Conservation (phyloP, 1,140 invertebrate genomes). For the Drosophila chauvacae region DNA sequence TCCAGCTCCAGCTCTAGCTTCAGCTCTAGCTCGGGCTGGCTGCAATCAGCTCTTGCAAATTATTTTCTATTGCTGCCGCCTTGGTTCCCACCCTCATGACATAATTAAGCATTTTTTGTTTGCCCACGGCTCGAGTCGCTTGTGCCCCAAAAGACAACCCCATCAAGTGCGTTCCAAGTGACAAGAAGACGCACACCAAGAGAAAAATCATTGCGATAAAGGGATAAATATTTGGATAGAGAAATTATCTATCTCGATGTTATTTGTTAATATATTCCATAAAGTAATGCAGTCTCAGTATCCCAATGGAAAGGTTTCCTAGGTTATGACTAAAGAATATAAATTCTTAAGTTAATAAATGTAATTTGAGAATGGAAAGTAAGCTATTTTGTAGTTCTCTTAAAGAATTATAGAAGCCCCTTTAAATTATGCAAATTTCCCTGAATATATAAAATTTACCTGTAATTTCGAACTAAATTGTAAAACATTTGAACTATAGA, state of each 20-base stretch:
- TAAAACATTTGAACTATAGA: too few species aligned
- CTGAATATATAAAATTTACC: too few species aligned
- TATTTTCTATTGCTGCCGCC: constrained; percentile 48
- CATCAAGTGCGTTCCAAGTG: constrained; percentile 57
- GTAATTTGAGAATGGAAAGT: too few species aligned
- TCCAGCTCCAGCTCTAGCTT: not conserved
- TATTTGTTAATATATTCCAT: not conserved
- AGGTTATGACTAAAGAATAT: not conserved
- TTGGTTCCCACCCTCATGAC: constrained; percentile 83
- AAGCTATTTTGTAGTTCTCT: too few species aligned
- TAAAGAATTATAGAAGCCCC: too few species aligned
- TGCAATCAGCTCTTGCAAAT: constrained; percentile 69
- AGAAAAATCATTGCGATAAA: not conserved
- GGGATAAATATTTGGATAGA: too few species aligned
- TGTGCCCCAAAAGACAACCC: constrained; percentile 20
- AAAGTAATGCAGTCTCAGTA: not conserved
- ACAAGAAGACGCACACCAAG: constrained; percentile 43
- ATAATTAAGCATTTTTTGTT: constrained; percentile 77
- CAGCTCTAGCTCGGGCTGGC: constrained; percentile 8
- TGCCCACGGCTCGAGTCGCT: constrained; percentile 9
- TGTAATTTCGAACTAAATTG: too few species aligned
- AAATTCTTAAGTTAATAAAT: too few species aligned
- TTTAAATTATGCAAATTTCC: too few species aligned
- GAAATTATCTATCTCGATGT: too few species aligned
- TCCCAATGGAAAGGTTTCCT: not conserved